Base-by-base conservation (phyloP, 2,888 invertebrate genomes). In the Drosophila planitibia region DNA sequence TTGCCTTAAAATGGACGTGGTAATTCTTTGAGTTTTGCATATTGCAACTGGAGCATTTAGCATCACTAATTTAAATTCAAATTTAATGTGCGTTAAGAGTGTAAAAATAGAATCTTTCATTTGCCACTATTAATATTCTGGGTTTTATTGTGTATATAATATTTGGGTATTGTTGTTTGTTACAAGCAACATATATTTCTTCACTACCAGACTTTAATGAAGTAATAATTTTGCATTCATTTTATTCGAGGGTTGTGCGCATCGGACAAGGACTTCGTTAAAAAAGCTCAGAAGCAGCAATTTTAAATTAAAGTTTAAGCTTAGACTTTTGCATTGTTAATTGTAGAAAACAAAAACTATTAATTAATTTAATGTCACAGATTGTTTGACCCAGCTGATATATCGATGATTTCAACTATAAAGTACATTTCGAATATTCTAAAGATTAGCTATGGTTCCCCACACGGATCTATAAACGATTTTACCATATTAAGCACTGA, bases 51-150 rank as follows among this genome's bases (percentile, higher is more conserved):
- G 7, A 49, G 32, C 30, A 41, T 35, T 68, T 14, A 16, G n/a
- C 49, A 32, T 53, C 28, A 47, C 16, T 44, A 65, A 73, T 74
- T 67, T 64, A 19, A 63, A 76, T 80, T 77, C 51, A 65, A 81
- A 79, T 72, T 72, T 54, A 57, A 66, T 62, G 52, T 52, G 12
- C 22, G 12, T 12, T n/a, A 4, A 7, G 28, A 32, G 19, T 19
- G 35, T 51, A 51, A 68, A 14, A 55, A 57, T 39, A 70, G 22
- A 63, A 53, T 41, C 6, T 44, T 33, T 16, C 16, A 33, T 44
- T 64, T 28, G 2, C 4, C 35, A 41, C 22, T 52, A 28, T 70
- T 47, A 53, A 37, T 39, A 59, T 67, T 54, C 64, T 28, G 54
- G 9, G 47, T 25, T 25, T 47, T 25, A 33, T 33, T 51, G 47